A percentile compares a stretch with the other conserved stretches of the same genome.
phyloP scores from a whole-genome alignment of 1,140 invertebrate species.

The Bombus balteatus region DNA sequence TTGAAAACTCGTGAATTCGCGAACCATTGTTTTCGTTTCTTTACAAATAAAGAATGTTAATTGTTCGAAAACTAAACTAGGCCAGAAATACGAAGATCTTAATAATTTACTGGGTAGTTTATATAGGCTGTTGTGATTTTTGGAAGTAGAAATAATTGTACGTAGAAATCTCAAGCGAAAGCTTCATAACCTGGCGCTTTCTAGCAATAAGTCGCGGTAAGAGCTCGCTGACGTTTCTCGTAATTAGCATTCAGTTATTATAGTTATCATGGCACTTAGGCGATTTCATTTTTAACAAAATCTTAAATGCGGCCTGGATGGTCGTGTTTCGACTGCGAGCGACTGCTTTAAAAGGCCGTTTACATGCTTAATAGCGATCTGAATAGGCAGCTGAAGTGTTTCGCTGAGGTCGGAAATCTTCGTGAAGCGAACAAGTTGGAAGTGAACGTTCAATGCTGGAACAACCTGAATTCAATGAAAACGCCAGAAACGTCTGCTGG shows the following conservation, averaged over 20 bases:
- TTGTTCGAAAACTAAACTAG: not conserved
- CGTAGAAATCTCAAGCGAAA: not conserved
- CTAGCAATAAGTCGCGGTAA: not conserved
- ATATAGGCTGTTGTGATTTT: too few relatives aligned
- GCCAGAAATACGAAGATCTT: not conserved
- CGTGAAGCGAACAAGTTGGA: not conserved
- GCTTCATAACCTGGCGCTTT: not conserved
- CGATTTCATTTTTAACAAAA: constrained; percentile 25
- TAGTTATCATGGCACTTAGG: constrained; percentile 5
- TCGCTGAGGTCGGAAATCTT: constrained; percentile 20
- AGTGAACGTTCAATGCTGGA: not conserved
- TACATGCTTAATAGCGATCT: constrained; percentile 24
- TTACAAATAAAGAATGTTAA: not conserved
- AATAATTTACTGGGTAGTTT: not conserved
- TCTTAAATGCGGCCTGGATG: not conserved
- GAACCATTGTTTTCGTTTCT: too few relatives aligned
- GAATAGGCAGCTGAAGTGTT: constrained; percentile 11
- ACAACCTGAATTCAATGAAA: not conserved
- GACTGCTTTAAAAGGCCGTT: constrained; percentile 18
- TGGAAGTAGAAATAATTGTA: not conserved
- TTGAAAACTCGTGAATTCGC: not conserved
- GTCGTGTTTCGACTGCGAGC: not conserved
- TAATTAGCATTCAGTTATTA: constrained; percentile 30
- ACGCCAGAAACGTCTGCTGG: not conserved
- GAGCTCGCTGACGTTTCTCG: not conserved